Base-by-base conservation (phyloP, 2,113 vertebrate species). In the Hippocampus barbouri region DNA sequence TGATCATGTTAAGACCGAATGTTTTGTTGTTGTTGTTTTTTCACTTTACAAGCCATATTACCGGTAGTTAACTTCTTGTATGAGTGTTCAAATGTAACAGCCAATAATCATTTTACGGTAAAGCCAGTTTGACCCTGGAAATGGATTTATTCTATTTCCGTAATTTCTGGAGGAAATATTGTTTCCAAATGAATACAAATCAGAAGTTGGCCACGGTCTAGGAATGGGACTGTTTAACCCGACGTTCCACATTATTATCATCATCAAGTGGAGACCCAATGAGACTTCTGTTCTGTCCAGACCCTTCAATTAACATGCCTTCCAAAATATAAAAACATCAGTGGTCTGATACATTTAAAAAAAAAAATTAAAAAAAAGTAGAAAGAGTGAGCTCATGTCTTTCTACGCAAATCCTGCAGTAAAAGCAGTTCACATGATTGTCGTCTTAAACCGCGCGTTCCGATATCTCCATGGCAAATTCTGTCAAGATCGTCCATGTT, bases 401-500 rank as follows among this genome's bases (percentile, higher is more conserved):
- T 14, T 27, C 1, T 16, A 25, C 23, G 4, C 57, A 60, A 14
- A 38, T 34, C 60, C 34, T 62, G 11, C 27, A 34, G 27, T 34
- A 8, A 30, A 61, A 61, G 34, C 11, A 41, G 25, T 63, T 21
- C 30, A 64, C 10, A 43, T 60, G 1, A 23, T 23, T 45, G n/a
- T 43, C 21, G 40, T 11, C 5, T 43, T 45, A 14, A 27, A 64
- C 10, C 43, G 63, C 63, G 38, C 3, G 38, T 65, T 8, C 2
- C 21, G 20, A 63, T 18, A 63, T 59, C 14, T 4, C 27, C 25
- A 16, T 75, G 70, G 56, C 63, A 65, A 59, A 70, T 69, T 79
- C 75, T 66, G 74, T 72, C 66, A 73, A 60, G 78, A 82, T 85
- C 72, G 70, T 66, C 59, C 27, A 18, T 8, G 18, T 85, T 81